Evolutionary conservation across 2,888 invertebrate genomes (phyloP).

Genomic region (Agrochola litura): DNA sequence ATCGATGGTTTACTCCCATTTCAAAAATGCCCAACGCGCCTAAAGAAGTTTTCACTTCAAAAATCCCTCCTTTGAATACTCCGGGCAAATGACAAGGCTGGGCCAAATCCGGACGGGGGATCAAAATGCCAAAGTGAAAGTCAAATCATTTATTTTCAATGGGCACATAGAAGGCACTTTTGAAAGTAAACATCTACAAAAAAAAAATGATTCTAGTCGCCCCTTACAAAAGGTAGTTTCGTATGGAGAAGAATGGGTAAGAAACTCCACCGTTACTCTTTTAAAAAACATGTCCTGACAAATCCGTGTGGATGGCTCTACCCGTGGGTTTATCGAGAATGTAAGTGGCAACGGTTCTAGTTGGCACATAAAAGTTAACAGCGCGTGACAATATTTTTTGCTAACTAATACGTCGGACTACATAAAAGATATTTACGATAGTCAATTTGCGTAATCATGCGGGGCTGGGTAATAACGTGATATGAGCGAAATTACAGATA

Average conservation of each 20-base stretch:
- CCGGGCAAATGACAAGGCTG: not conserved
- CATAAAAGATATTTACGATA: conserved; percentile 56
- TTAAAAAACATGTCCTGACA: too few relatives aligned
- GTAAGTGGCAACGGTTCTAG: conserved; percentile 38
- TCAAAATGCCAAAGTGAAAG: not conserved
- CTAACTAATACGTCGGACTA: conserved; percentile 53
- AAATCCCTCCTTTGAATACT: not conserved
- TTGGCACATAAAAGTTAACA: conserved; percentile 51
- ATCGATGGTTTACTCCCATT: too few relatives aligned
- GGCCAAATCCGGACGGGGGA: not conserved
- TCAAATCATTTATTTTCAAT: too few relatives aligned
- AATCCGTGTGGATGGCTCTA: not conserved
- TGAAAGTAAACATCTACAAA: too few relatives aligned
- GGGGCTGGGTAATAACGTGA: conserved; percentile 40
- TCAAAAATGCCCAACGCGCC: too few relatives aligned
- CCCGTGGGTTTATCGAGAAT: conserved; percentile 3
- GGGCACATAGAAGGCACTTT: too few relatives aligned
- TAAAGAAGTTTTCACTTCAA: too few relatives aligned
- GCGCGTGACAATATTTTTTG: conserved; percentile 45
- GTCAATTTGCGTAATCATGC: conserved; percentile 54
- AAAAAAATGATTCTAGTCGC: too few relatives aligned
- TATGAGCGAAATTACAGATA: conserved; percentile 55
- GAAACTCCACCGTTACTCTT: too few relatives aligned
- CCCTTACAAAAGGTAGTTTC: too few relatives aligned
- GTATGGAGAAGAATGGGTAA: too few relatives aligned